Evolutionary conservation across 1,140 invertebrate genomes (phyloP).

Genomic region (Nixonia krombeini): DNA sequence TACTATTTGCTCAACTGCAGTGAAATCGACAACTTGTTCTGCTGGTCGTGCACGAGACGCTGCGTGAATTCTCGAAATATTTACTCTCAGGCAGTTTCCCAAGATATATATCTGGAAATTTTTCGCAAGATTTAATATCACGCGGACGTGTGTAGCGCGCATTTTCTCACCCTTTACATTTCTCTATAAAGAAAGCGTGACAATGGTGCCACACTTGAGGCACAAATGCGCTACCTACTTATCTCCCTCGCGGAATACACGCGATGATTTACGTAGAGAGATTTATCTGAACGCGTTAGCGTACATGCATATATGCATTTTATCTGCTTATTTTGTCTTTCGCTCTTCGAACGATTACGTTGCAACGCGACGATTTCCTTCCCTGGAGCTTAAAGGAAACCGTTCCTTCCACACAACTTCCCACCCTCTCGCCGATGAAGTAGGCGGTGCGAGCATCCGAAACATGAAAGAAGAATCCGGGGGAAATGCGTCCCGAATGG

Average conservation of each 20-base stretch:
- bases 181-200: conserved; percentile 16
- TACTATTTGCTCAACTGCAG: no score
- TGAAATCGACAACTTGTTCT: no score
- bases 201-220: conserved; percentile 19
- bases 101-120: conserved; percentile 3
- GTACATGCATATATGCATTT: conserved; percentile 2
- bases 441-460: neutral
- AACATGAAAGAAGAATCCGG: neutral
- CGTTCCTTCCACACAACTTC: conserved; percentile 19
- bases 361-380: conserved; percentile 9
- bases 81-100: neutral
- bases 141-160: neutral
- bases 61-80: conserved; percentile 7
- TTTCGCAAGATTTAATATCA: conserved; percentile 19
- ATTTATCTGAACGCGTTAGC: conserved; percentile 21
- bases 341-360: conserved; percentile 11
- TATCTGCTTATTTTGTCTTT: conserved; percentile 21
- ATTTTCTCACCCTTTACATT: conserved; percentile 6
- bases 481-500: conserved; percentile 32
- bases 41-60: no score
- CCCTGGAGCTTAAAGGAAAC: conserved; percentile 12
- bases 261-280: conserved; percentile 24
- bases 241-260: conserved; percentile 24
- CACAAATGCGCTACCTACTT: conserved; percentile 31
- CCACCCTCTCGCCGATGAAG: no score